Evolutionary conservation across 2,888 invertebrate genomes (phyloP).

Genomic region (Cephus nigrinus): DNA sequence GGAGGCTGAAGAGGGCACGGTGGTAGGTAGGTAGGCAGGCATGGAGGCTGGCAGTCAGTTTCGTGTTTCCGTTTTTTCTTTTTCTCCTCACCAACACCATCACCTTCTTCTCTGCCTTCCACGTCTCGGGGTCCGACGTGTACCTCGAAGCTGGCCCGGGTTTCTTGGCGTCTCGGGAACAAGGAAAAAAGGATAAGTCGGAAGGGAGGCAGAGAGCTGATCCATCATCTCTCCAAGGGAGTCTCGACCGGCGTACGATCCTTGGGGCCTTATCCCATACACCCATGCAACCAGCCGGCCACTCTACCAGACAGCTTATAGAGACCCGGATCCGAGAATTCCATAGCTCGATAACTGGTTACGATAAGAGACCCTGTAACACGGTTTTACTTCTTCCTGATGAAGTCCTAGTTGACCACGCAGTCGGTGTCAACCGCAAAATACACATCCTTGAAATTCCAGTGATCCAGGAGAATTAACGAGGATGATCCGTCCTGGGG

Average conservation of each 20-base stretch:
- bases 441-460: no score
- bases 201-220: conserved; percentile 26
- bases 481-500: conserved; percentile 21
- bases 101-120: not conserved
- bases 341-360: conserved; percentile 32
- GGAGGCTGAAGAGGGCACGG: not conserved
- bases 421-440: no score
- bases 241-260: not conserved
- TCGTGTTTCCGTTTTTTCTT: conserved; percentile 7
- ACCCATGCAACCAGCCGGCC: no score
- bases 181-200: conserved; percentile 27
- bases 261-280: not conserved
- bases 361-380: conserved; percentile 23
- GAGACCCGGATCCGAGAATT: conserved; percentile 32
- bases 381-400: not conserved
- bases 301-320: not conserved
- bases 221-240: conserved; percentile 28
- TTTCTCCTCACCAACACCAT: conserved; percentile 3
- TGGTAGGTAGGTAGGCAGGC: conserved; percentile 2
- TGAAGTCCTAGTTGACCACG: no score
- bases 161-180: conserved; percentile 23
- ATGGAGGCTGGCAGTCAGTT: conserved; percentile 2
- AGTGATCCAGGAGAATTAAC: no score
- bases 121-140: conserved; percentile 1
- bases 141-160: conserved; percentile 8